Evolutionary conservation across 2,888 invertebrate species (phyloP), one percentile per base, ranked within the genome.

Genomic region (Drosophila helvetica): DNA sequence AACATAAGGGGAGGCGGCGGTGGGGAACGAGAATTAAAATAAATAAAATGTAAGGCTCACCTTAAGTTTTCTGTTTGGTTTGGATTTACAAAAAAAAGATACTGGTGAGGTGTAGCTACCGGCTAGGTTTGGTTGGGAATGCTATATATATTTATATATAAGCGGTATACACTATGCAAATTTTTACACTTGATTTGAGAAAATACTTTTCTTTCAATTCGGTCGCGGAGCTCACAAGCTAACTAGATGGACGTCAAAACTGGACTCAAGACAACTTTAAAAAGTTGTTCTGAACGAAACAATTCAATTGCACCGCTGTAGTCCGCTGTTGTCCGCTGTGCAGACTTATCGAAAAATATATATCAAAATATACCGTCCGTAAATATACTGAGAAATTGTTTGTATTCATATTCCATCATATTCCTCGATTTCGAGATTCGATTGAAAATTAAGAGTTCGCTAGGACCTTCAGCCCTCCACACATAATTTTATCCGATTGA

Each of bases 81-180:
- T 38, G 38, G 38, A 38, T 38, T 38, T n/a, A 38, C 38, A 38
- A 38, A 38, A 38, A 38, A 38, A 38, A 38, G 38, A 38, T 38
- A 38, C 38, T n/a, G 38, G 12, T 38, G 38, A 15, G n/a, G 38
- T 38, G 15, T n/a, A 2, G 38, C n/a, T 38, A 12, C 5, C 38
- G 38, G 15, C 15, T n/a, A n/a, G 38, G 38, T 15, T 38, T 38
- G 15, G 38, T 38, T 1, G 38, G 38, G n/a, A 6, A 15, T 38
- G 38, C 38, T 38, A 2, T 38, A 38, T 38, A 38, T 38, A n/a
- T 38, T 38, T 7, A 38, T 38, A 38, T 33, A 33, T 33, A 33
- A 33, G 33, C 33, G 15, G 12, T 5, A 33, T 38, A 38, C 38
- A 38, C 38, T 38, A 38, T 38, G 38, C 15, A 38, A 38, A n/a